Percentiles rank a stretch among this genome's conserved stretches.
Conservation (phyloP, 2,888 invertebrate genomes). For the Epistrophe eligans region DNA sequence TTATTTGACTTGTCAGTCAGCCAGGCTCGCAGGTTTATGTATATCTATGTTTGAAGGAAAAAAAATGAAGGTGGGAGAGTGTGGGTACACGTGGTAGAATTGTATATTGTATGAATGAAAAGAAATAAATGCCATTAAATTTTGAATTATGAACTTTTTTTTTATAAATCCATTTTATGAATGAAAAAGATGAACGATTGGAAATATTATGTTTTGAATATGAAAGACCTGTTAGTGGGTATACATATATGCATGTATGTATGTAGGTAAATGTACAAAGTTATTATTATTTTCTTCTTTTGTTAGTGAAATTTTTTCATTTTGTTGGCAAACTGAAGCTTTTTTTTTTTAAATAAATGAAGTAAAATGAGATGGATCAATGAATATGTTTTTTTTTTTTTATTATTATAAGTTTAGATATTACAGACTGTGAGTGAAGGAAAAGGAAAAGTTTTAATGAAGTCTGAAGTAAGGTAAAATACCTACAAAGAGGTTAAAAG, state of each 20-base stretch:
- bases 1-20: constrained; percentile 56
- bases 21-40: constrained; percentile 19
- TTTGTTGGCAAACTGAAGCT: not conserved
- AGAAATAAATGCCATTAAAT: constrained; percentile 41
- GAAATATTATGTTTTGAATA: constrained; percentile 12
- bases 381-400: not conserved
- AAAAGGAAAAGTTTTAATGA: constrained; percentile 5
- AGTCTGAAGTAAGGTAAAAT: constrained; percentile 1
- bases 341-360: not conserved
- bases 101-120: not conserved
- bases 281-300: not conserved
- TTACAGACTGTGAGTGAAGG: not conserved
- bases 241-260: not conserved
- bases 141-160: constrained; percentile 34
- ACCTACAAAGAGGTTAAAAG: not conserved
- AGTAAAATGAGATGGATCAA: constrained; percentile 6
- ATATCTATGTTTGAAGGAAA: not conserved
- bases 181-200: constrained; percentile 18
- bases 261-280: not conserved
- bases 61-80: not conserved
- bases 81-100: not conserved
- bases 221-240: not conserved
- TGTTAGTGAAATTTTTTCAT: not conserved
- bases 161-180: not conserved
- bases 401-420: not conserved